Evolutionary conservation across 2,113 vertebrate species (phyloP).

Genomic region (Leucoraja erinaceus): DNA sequence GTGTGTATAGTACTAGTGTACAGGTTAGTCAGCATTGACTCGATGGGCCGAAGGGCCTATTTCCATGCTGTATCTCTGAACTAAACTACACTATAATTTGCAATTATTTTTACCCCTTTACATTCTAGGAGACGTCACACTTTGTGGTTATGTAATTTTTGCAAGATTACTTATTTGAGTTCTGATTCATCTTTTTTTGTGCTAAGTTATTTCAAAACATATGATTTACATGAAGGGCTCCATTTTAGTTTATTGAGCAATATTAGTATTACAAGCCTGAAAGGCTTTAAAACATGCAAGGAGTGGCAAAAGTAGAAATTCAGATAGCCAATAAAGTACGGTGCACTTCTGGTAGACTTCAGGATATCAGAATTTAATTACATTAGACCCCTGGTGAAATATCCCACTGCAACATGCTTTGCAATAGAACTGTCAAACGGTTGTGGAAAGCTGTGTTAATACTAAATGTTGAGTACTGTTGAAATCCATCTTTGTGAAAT

Average conservation of each 20-base stretch:
- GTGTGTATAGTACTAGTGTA: too few species aligned
- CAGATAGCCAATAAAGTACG: neutral
- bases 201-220: neutral
- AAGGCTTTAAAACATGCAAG: neutral
- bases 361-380: neutral
- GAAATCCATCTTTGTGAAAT: neutral
- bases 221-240: neutral
- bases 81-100: too few species aligned
- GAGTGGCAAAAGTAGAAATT: neutral
- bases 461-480: neutral
- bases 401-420: neutral
- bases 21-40: too few species aligned
- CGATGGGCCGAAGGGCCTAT: too few species aligned
- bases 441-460: neutral
- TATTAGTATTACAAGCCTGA: neutral
- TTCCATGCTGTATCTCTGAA: too few species aligned
- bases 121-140: neutral
- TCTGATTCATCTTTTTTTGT: neutral
- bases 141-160: neutral
- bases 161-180: neutral
- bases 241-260: neutral
- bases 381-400: neutral
- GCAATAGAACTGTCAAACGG: neutral
- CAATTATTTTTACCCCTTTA: too few species aligned
- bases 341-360: neutral